Evolutionary conservation across 92 coral and sea anemone species (phyloP), one percentile per base, ranked within the genome.

Genomic region (Heteractis magnifica): DNA sequence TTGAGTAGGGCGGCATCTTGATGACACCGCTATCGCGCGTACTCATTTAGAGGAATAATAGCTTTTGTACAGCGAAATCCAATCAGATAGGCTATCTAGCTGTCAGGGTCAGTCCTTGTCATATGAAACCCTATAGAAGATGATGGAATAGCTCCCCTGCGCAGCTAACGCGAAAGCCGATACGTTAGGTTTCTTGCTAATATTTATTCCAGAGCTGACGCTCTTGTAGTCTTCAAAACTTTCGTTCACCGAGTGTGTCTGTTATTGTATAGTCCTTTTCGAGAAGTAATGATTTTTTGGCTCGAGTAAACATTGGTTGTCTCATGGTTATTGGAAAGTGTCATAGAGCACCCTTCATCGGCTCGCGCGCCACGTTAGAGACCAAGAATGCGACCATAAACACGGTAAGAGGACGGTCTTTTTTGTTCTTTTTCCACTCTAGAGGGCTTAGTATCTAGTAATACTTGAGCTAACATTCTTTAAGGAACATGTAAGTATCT

Each of bases 121-220:
- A 81, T 71, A 8, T 49, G 84, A 81, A 52, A 81, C 84, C 84
- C 78, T 51, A 70, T 21, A n/a, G 76, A 19, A 51, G 21, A 68
- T 81, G 84, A 81, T 70, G 65, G 84, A 50, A 51, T 70, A 78
- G 88, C 88, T 85, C 88, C 88, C 88, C 88, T 85, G 88, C 88
- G 60, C 88, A n/a, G 88, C 78, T 71, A 8, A n/a, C 20, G n/a
- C 60, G 88, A 77, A 85, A 85, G 81, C 16, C 71, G 88, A 85
- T 78, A 85, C 88, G 44, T 44, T 81, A 55, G 49, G 51, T 65
- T 82, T 56, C 62, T 16, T 10, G 78, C 82, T 85, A 85, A 85
- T 78, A 85, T 79, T 85, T 85, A 59, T 77, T 77, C 83, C 88
- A 85, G 88, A 53, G 78, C 78, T 79, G 70, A 65, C 58, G 60